Evolutionary conservation across 2,797 vertebrate genomes (phyloP), one percentile per base, ranked within the genome.

Genomic region (Typhlichthys subterraneus): DNA sequence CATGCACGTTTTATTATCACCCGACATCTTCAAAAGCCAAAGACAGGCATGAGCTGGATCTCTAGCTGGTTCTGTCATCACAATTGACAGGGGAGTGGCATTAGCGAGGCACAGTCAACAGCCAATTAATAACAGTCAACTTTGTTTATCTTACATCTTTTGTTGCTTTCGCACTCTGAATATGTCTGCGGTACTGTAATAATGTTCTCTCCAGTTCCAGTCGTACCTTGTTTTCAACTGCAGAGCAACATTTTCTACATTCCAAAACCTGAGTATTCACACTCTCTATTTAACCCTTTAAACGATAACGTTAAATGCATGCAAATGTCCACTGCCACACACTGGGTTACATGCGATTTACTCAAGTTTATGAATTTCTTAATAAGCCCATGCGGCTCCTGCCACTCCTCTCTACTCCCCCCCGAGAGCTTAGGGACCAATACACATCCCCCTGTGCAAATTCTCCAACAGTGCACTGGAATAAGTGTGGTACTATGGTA

Each of bases 51-150:
- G 76, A 68, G 77, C 55, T 83, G 82, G 76, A 60, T 63, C 76
- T 75, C 42, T 42, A 68, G 77, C 55, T 83, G 82, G 76, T 61
- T 63, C 76, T 75, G 45, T 42, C 66, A 77, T 84, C 38, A 64
- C 65, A 81, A 65, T 81, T 4, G 12, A 5, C 14, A 33, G 58
- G 81, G 84, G 87, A 87, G 87, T 70, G 87, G 85, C 68, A 63
- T 57, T 57, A 65, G 65, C 46, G 59, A 33, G 55, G 46, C 57
- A 64, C 65, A 76, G 82, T 88, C 81, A 84, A 72, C 79, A 68
- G 64, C 70, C 91, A 90, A 91, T 89, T 87, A 89, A 91, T 88
- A 81, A 79, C 77, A 70, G 67, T 53, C 52, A 23, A 45, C 33
- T 60, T 67, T 86, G 86, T 89, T 87, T 87, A 76, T 75, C 63